Conservation (phyloP, 2,113 vertebrate species). For the Caloenas nicobarica region DNA sequence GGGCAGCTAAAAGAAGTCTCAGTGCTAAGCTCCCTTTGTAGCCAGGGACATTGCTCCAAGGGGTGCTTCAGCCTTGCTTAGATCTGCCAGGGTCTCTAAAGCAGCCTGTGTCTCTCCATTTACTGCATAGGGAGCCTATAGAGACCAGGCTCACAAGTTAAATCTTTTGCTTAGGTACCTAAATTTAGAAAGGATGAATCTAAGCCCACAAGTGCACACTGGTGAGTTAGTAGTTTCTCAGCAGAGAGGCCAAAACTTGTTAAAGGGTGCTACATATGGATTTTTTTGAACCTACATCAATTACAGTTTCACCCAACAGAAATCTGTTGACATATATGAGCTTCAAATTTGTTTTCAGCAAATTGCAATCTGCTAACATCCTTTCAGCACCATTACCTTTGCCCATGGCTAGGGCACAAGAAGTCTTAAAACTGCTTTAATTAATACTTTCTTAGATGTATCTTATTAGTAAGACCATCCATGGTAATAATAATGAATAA, state of each 20-base stretch:
- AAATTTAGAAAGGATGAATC: background rate
- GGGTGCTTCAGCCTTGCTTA: background rate
- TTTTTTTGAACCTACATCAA: background rate
- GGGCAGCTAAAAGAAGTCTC: background rate
- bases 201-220: background rate
- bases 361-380: background rate
- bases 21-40: background rate
- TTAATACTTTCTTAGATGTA: background rate
- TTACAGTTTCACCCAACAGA: background rate
- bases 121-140: accelerated
- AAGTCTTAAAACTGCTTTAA: background rate
- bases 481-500: background rate
- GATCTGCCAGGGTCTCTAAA: background rate
- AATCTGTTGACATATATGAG: background rate
- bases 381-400: background rate
- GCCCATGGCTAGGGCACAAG: background rate
- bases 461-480: background rate
- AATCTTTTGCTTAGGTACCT: background rate
- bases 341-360: background rate
- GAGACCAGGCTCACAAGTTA: background rate
- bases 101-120: background rate
- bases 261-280: background rate
- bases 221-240: background rate
- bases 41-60: background rate
- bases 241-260: background rate